phyloP scores from a whole-genome alignment of 2,113 vertebrate genomes.

The Cephalopholis sonnerati region DNA sequence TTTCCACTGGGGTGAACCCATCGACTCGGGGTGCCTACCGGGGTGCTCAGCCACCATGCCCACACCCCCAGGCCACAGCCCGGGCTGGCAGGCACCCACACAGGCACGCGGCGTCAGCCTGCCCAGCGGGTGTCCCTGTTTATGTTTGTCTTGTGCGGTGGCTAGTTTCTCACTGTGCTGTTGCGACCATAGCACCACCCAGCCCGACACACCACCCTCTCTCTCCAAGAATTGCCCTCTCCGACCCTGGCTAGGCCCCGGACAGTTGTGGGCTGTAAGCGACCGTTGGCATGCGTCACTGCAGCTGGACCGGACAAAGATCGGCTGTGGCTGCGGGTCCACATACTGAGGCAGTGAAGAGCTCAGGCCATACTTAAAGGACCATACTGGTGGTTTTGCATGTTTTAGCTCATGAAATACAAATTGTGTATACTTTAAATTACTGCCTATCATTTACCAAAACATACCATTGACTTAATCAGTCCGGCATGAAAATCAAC shows the following conservation, averaged over 20 bases:
- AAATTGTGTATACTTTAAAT: conserved; percentile 46
- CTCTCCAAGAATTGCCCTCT: conserved; percentile 24
- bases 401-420: conserved; percentile 53
- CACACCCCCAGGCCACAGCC: conserved; percentile 62
- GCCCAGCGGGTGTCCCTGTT: conserved; percentile 70
- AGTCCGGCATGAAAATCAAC: neutral
- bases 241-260: conserved; percentile 28
- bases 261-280: conserved; percentile 39
- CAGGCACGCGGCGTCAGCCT: conserved; percentile 77
- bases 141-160: conserved; percentile 77
- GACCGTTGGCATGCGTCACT: conserved; percentile 42
- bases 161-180: conserved; percentile 51
- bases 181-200: conserved; percentile 58
- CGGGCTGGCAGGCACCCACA: conserved; percentile 69
- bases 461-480: conserved; percentile 14
- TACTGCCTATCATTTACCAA: conserved; percentile 39
- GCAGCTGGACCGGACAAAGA: conserved; percentile 33
- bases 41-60: conserved; percentile 32
- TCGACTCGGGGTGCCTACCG: conserved; percentile 60
- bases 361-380: conserved; percentile 29
- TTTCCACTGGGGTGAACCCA: conserved; percentile 77
- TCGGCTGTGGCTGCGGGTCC: conserved; percentile 34
- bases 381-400: conserved; percentile 38
- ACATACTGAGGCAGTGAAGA: conserved; percentile 37
- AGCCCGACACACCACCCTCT: conserved; percentile 22